Conservation (phyloP, 1,140 invertebrate species). For the Sycophaga agraensis region DNA sequence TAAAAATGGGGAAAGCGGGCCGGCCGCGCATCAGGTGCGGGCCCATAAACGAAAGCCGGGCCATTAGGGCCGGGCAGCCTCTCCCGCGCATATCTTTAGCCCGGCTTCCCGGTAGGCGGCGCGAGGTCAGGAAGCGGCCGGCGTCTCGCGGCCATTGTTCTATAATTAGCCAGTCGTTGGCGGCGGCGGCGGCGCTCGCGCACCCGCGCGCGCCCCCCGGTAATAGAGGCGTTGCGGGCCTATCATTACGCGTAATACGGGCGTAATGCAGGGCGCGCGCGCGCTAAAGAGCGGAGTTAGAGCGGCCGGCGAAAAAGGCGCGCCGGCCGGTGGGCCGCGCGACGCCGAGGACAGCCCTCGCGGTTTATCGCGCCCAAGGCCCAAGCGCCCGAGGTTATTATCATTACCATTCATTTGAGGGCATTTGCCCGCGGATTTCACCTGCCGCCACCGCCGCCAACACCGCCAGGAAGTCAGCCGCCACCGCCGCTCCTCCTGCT, state of each 20-base stretch:
- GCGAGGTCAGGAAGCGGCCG: too few relatives aligned
- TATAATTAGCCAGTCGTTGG: conserved; percentile 45
- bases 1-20: too few relatives aligned
- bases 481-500: neutral
- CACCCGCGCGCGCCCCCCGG: conserved; percentile 10
- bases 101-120: conserved; percentile 9
- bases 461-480: too few relatives aligned
- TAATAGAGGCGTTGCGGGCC: conserved; percentile 38
- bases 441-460: neutral
- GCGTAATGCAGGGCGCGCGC: conserved; percentile 31
- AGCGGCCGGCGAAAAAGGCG: neutral
- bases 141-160: conserved; percentile 34
- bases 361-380: conserved; percentile 18
- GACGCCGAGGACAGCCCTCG: too few relatives aligned
- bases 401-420: conserved; percentile 3
- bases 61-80: too few relatives aligned
- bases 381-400: conserved; percentile 1
- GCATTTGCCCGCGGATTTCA: neutral
- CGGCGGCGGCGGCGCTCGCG: conserved; percentile 35
- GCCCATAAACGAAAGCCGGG: too few relatives aligned
- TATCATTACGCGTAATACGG: conserved; percentile 49
- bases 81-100: neutral
- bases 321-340: neutral
- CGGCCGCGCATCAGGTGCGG: too few relatives aligned
- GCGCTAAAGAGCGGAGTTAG: neutral